A percentile compares a stretch with the other conserved stretches of the same genome.
phyloP scores from a whole-genome alignment of 2,113 vertebrate genomes.

The Lota lota region DNA sequence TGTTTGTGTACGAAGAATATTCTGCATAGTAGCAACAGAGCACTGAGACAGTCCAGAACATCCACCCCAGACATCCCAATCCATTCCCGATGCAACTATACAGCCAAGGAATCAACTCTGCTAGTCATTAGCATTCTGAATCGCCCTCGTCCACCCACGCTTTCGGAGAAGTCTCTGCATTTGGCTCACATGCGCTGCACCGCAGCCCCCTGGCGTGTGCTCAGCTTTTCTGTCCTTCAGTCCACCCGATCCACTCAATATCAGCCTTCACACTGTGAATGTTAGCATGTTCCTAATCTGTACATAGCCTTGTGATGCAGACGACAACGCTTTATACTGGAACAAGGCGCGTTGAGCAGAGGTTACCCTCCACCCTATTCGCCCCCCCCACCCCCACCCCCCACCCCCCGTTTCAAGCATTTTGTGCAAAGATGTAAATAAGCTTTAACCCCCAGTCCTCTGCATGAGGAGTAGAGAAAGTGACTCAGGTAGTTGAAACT shows the following conservation, averaged over 20 bases:
- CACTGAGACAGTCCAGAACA: slow-evolving; percentile 8
- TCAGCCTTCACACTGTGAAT: slow-evolving; percentile 60
- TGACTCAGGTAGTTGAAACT: slow-evolving; percentile 76
- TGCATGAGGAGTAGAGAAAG: slow-evolving; percentile 54
- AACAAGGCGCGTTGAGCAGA: neutral
- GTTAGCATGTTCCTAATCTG: slow-evolving; percentile 37
- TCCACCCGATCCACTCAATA: neutral
- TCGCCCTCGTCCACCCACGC: slow-evolving; percentile 14
- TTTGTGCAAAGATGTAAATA: slow-evolving; percentile 44
- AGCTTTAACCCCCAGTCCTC: slow-evolving; percentile 39
- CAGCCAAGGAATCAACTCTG: slow-evolving; percentile 36
- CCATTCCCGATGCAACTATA: slow-evolving; percentile 1
- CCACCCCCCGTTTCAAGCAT: slow-evolving; percentile 4
- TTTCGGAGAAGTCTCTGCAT: slow-evolving; percentile 21
- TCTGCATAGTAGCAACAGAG: slow-evolving; percentile 11
- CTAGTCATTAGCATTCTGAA: slow-evolving; percentile 30
- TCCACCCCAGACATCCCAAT: slow-evolving; percentile 19
- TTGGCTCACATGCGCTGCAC: slow-evolving; percentile 41
- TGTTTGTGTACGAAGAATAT: neutral
- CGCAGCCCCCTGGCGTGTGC: slow-evolving; percentile 16
- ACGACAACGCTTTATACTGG: slow-evolving; percentile 30
- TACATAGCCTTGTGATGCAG: slow-evolving; percentile 42
- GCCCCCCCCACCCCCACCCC: slow-evolving; percentile 20
- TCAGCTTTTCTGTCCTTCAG: neutral
- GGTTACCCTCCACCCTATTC: neutral